These are phyloP conservation scores for Trissolcus brochymenae DNA, from an alignment of 2,888 invertebrate genomes.

Conservation along the genomic window DNA sequence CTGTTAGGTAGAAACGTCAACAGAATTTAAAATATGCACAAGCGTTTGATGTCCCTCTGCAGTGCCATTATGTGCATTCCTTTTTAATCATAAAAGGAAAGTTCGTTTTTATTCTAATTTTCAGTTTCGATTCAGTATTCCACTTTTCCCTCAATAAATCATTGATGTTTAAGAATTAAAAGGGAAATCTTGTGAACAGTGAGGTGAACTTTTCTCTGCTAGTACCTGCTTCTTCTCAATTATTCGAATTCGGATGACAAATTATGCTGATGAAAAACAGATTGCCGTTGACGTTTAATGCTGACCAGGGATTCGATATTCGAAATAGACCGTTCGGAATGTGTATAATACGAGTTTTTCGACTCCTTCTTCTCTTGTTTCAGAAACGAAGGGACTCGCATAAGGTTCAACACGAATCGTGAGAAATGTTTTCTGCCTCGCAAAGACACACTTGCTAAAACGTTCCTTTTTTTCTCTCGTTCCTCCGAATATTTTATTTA, in stretches of 20 bases:
- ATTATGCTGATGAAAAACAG: not conserved
- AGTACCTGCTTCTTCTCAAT: conserved; percentile 5
- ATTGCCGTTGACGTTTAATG: not conserved
- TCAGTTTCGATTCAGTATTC: conserved; percentile 31
- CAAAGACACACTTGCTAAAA: conserved; percentile 55
- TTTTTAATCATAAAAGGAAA: conserved; percentile 35
- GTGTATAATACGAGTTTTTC: conserved; percentile 20
- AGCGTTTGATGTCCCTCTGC: conserved; percentile 39
- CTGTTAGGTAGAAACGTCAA: conserved; percentile 68
- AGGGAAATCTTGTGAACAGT: not conserved
- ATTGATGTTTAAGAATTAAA: not conserved
- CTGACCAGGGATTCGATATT: conserved; percentile 11
- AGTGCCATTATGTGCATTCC: conserved; percentile 41
- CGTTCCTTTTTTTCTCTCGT: conserved; percentile 41
- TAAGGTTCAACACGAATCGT: conserved; percentile 59
- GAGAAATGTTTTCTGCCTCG: conserved; percentile 57
- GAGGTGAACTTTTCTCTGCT: conserved; percentile 5
- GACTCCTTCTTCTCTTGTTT: conserved; percentile 28
- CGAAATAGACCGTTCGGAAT: conserved; percentile 28
- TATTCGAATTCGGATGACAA: conserved; percentile 17
- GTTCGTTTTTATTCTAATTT: conserved; percentile 30
- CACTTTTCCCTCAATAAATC: conserved; percentile 31
- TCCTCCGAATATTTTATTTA: conserved; percentile 72
- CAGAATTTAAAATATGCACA: conserved; percentile 75
- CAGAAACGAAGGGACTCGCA: conserved; percentile 43